Base-by-base conservation (phyloP, 2,113 vertebrate genomes). In the Periophthalmus modestus region DNA sequence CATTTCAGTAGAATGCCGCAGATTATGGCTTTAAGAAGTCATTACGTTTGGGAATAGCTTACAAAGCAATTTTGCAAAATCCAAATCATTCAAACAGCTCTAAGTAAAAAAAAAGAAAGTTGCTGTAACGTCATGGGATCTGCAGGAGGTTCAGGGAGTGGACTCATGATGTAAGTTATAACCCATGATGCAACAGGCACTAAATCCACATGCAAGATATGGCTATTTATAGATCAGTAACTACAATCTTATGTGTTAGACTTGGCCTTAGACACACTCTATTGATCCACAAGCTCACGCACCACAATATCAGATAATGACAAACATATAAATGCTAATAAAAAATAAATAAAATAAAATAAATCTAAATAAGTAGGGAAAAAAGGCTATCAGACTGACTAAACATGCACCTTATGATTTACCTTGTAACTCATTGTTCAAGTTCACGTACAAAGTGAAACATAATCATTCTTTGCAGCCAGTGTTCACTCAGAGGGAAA, bases 1-100 rank as follows among this genome's bases (percentile, higher is more conserved):
- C 47, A 63, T 67, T 75, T 82, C 15, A 28, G 57, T 62, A 21
- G 52, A n/a, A 68, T 74, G 48, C 61, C n/a, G 39, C 3, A 74
- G 33, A 58, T 28, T 19, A 48, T 16, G 39, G 58, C 50, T 50
- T 71, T 47, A 43, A 55, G 28, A 62, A 59, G 28, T 63, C 47
- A 21, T 63, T 65, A 46, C 43, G n/a, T 71, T 71, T 46, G n/a
- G 66, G 5, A 65, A 55, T 43, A 18, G 23, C 24, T 12, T 63
- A 54, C 48, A 61, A 11, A 68, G 71, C 21, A 33, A 5, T 33
- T 12, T 19, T 55, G 24, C 75, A 39, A 72, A 79, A 77, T 10
- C 58, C 67, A 79, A 77, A 11, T 59, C 58, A 67, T n/a, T 36
- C 61, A 36, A 55, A 36, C 23, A 77, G 34, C 39, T 73, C 50